phyloP scores from a whole-genome alignment of 2,888 invertebrate genomes.

The Brenthis ino region DNA sequence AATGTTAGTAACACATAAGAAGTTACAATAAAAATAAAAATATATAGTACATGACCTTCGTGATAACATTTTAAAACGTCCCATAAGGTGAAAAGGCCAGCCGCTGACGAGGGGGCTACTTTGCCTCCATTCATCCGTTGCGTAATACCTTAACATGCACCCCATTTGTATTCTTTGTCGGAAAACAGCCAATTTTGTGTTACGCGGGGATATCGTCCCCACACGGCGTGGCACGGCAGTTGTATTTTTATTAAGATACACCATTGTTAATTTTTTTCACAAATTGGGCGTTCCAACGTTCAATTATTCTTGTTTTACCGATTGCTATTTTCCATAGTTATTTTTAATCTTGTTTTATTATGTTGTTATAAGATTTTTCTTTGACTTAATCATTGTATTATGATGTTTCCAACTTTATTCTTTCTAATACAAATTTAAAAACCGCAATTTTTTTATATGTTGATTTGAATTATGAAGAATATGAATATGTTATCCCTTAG shows the following conservation, averaged over 20 bases:
- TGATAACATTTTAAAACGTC: slow-evolving; percentile 4
- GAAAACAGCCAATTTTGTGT: slow-evolving; percentile 41
- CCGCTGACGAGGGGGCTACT: slow-evolving; percentile 30
- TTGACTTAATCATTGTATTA: too few species aligned
- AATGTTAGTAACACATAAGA: too few species aligned
- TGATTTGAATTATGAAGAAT: too few species aligned
- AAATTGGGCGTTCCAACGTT: neutral
- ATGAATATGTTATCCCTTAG: too few species aligned
- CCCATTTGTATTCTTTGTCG: slow-evolving; percentile 41
- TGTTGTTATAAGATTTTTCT: too few species aligned
- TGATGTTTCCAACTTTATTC: too few species aligned
- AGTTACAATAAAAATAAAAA: too few species aligned
- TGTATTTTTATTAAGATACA: slow-evolving; percentile 35
- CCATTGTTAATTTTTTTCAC: slow-evolving; percentile 20
- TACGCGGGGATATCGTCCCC: slow-evolving; percentile 39
- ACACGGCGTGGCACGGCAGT: slow-evolving; percentile 33
- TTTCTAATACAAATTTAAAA: too few species aligned
- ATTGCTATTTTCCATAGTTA: neutral
- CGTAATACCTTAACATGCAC: slow-evolving; percentile 30
- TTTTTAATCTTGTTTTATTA: neutral
- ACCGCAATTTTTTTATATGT: too few species aligned
- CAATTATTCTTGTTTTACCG: slow-evolving; percentile 21
- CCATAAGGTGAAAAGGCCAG: slow-evolving; percentile 17
- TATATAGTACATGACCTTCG: too few species aligned
- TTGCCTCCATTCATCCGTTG: slow-evolving; percentile 26